Evolutionary conservation across 1,140 invertebrate species (phyloP).

Genomic region (Saxidomus purpurata): DNA sequence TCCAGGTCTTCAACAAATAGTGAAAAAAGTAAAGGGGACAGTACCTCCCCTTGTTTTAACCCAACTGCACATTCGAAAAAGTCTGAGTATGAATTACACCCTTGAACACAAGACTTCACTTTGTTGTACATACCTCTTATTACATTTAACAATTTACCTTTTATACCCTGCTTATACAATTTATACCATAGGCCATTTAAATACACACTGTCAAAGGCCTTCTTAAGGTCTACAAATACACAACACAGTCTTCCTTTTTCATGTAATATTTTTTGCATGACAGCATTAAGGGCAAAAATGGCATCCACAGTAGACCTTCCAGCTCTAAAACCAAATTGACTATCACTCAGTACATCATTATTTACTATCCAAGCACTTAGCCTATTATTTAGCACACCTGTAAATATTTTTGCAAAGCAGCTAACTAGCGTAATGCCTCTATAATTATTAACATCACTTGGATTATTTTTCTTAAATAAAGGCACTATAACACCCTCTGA

Average conservation of each 20-base stretch:
- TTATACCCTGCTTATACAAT: not conserved
- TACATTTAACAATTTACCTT: not conserved
- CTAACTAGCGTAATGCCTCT: no score
- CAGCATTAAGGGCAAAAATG: slow-evolving; percentile 46
- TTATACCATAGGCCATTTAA: slow-evolving; percentile 1
- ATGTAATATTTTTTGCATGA: slow-evolving; percentile 34
- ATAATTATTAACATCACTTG: no score
- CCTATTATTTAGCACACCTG: slow-evolving; percentile 54
- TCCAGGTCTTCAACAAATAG: no score
- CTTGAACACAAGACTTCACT: not conserved
- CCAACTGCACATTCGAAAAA: no score
- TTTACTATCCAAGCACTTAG: slow-evolving; percentile 38
- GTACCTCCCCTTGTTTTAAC: no score
- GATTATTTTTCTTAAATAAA: slow-evolving; percentile 58
- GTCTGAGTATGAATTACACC: no score
- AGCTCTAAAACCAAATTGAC: slow-evolving; percentile 61
- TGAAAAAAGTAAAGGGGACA: no score
- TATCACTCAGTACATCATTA: slow-evolving; percentile 43
- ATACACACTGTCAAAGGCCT: slow-evolving; percentile 6
- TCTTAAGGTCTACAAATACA: slow-evolving; percentile 22
- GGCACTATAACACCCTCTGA: slow-evolving; percentile 52
- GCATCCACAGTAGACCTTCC: slow-evolving; percentile 54
- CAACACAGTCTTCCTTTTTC: not conserved
- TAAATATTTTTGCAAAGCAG: slow-evolving; percentile 63
- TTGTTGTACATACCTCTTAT: not conserved